Base-by-base conservation (phyloP, 2,797 vertebrate genomes). In the Gymnoscopelus braueri region DNA sequence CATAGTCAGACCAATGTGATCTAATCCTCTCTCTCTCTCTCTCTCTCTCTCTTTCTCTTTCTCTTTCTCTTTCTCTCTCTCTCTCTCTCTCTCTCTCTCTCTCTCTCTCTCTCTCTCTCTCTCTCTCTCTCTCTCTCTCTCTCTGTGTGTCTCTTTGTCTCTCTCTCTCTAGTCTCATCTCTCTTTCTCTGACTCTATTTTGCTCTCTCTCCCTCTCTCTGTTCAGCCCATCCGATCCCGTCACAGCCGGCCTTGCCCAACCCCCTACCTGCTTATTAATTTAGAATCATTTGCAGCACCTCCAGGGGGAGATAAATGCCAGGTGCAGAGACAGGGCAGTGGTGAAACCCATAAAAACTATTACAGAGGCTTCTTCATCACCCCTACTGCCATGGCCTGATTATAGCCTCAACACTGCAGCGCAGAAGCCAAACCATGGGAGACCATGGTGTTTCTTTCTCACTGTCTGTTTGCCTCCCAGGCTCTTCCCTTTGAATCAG, bases 331-430 rank as follows among this genome's bases (percentile, higher is more conserved):
- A 87, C 85, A 89, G 87, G 91, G 83, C 89, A 89, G 83, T 85
- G 79, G 82, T 91, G 86, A 92, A 92, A 94, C 90, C 92, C 91
- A 92, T 94, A 93, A 94, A 93, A 93, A 90, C 89, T 91, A 93
- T 94, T 93, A 94, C 89, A 84, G 83, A 86, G 86, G 87, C 91
- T 89, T 81, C 88, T 90, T 93, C 83, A 82, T 93, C 90, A 91
- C 84, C 89, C 77, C 87, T 86, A 88, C 91, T 90, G 91, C 89
- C 86, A 84, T 72, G 83, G 81, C 87, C 88, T 91, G 91, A 92
- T 93, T 94, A 94, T 91, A 88, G 90, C 90, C 86, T 87, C 75
- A 55, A 83, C 84, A 83, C 78, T 80, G 83, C 78, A 67, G 73
- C 65, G 24, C 69, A 84, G 76, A 87, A 84, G 87, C 75, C 81